These are phyloP conservation scores for roundworm (Caenorhabditis elegans) DNA, from an alignment of 1,140 invertebrate species.

Conservation along the genomic window DNA sequence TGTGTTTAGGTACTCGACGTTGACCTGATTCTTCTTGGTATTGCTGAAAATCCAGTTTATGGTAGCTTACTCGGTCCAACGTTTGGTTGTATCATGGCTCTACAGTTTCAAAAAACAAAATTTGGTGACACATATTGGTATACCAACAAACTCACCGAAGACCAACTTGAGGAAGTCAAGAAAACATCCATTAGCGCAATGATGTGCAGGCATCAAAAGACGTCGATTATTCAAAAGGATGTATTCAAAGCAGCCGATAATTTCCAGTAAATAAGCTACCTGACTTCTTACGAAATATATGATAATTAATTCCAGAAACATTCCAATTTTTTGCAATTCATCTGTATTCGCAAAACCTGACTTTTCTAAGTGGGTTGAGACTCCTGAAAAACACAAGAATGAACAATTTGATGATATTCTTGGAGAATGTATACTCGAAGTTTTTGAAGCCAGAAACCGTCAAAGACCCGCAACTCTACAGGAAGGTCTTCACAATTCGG, in stretches of 20 bases:
- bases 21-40: neutral
- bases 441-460: neutral
- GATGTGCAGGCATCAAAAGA: slow-evolving; percentile 5
- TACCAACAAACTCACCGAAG: neutral
- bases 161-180: neutral
- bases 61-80: neutral
- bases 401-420: neutral
- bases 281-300: neutral
- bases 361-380: neutral
- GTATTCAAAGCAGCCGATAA: neutral
- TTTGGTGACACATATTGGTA: slow-evolving; percentile 5
- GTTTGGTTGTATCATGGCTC: neutral
- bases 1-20: neutral
- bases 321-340: neutral
- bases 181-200: neutral
- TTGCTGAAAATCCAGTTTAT: slow-evolving; percentile 1
- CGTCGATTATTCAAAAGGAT: neutral
- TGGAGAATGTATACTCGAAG: neutral
- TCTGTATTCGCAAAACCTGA: neutral
- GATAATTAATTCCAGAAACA: neutral
- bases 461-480: neutral
- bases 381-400: neutral
- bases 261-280: neutral
- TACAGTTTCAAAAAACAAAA: slow-evolving; percentile 3
- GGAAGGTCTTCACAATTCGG: neutral